Conservation (phyloP, 2,113 vertebrate species). For the Okapia johnstoni region DNA sequence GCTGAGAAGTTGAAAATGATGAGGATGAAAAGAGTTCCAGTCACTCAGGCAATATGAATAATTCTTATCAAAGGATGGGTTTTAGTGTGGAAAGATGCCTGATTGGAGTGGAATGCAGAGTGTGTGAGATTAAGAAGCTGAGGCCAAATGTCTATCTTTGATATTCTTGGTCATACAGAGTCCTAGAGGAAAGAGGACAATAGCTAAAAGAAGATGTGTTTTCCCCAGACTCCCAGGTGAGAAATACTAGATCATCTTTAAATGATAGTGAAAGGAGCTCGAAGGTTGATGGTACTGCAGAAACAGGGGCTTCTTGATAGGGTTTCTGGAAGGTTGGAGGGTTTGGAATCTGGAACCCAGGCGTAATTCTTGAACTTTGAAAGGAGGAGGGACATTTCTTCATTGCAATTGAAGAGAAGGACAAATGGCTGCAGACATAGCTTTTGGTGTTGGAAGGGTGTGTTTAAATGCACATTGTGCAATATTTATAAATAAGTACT, state of each 20-base stretch:
- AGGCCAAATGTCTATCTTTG: background rate
- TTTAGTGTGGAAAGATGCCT: background rate
- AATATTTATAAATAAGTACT: slow-evolving; percentile 42
- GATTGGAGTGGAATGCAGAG: background rate
- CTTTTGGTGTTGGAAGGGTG: background rate
- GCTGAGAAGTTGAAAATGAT: background rate
- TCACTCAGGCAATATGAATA: background rate
- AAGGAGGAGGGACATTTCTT: background rate
- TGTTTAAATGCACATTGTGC: background rate
- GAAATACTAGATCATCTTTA: background rate
- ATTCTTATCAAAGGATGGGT: background rate
- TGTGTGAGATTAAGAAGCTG: background rate
- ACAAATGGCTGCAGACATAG: background rate
- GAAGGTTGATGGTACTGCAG: background rate
- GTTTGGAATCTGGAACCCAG: background rate
- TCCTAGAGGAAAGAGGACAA: background rate
- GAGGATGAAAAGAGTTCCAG: background rate
- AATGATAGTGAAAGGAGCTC: background rate
- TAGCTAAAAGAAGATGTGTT: background rate
- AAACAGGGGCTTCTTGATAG: background rate
- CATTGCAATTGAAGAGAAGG: background rate
- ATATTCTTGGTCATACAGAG: background rate
- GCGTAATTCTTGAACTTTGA: background rate
- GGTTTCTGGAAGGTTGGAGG: background rate
- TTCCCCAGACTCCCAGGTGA: background rate